Conservation (phyloP, 2,113 vertebrate species). For the Neogale vison region DNA sequence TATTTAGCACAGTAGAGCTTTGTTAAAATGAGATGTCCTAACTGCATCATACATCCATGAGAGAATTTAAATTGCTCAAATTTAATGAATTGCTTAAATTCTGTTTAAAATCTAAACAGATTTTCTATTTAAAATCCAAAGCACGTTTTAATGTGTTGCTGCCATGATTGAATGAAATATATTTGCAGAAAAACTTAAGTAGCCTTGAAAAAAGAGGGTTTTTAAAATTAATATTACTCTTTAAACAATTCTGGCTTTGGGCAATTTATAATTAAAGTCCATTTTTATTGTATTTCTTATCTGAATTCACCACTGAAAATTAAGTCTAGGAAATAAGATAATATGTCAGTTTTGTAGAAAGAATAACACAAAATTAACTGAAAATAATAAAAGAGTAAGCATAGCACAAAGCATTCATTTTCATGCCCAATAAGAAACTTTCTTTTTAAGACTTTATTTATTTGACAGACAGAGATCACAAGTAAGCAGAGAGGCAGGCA, state of each 20-base stretch:
- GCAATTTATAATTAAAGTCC: neutral
- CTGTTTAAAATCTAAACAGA: neutral
- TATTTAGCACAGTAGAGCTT: constrained; percentile 32
- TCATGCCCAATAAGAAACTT: neutral
- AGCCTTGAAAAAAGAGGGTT: neutral
- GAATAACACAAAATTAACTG: neutral
- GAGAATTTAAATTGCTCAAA: neutral
- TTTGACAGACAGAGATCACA: too few relatives aligned
- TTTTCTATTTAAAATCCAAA: constrained; percentile 31
- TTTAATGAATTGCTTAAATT: constrained; percentile 12
- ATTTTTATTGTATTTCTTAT: neutral
- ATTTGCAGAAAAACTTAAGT: constrained; percentile 9
- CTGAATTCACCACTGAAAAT: constrained; percentile 18
- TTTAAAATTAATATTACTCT: neutral
- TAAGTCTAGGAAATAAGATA: constrained; percentile 5
- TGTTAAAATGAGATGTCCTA: constrained; percentile 19
- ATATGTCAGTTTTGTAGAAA: neutral
- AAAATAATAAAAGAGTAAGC: neutral
- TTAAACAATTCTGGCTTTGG: neutral
- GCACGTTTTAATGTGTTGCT: neutral
- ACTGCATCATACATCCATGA: neutral
- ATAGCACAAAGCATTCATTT: neutral
- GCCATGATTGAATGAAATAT: neutral
- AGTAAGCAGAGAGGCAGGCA: too few relatives aligned
- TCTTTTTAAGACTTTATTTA: neutral